Percentiles rank a stretch among this genome's conserved stretches.
phyloP scores from a whole-genome alignment of 2,113 vertebrate species.

The Euleptes europaea region DNA sequence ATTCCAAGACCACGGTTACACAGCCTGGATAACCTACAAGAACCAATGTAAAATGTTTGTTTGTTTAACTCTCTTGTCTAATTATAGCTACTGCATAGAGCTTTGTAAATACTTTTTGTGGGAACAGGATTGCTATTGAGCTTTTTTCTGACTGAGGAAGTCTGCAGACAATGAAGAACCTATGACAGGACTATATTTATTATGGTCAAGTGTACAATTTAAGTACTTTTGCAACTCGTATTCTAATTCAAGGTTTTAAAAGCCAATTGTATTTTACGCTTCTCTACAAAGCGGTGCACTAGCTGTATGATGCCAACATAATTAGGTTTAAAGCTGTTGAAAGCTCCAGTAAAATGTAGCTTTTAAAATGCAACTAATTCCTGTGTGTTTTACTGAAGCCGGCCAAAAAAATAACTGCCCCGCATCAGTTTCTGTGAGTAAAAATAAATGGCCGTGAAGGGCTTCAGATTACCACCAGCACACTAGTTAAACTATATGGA shows the following conservation, averaged over 20 bases:
- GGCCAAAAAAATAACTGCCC: not conserved
- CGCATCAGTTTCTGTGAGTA: fast-evolving
- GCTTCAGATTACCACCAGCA: not conserved
- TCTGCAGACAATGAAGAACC: conserved; percentile 32
- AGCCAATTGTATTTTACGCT: conserved; percentile 44
- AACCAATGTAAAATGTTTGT: no score
- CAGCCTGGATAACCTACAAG: no score
- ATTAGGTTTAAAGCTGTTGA: not conserved
- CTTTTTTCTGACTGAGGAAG: conserved; percentile 4
- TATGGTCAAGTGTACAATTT: conserved; percentile 42
- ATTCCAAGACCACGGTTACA: no score
- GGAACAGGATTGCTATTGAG: conserved; percentile 26
- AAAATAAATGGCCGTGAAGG: not conserved
- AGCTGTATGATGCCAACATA: not conserved
- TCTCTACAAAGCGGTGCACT: conserved; percentile 27
- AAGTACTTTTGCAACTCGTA: conserved; percentile 40
- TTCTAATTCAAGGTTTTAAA: conserved; percentile 44
- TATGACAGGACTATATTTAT: conserved; percentile 54
- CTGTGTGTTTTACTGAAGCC: not conserved
- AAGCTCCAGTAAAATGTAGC: conserved; percentile 21
- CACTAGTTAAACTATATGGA: not conserved
- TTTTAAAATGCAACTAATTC: not conserved
- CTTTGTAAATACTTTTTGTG: conserved; percentile 21
- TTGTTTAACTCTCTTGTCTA: not conserved
- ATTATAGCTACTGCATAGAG: not conserved